Percentiles rank a stretch among this genome's conserved stretches.
Conservation (phyloP, 2,113 vertebrate species). For the Chionodraco myersi region DNA sequence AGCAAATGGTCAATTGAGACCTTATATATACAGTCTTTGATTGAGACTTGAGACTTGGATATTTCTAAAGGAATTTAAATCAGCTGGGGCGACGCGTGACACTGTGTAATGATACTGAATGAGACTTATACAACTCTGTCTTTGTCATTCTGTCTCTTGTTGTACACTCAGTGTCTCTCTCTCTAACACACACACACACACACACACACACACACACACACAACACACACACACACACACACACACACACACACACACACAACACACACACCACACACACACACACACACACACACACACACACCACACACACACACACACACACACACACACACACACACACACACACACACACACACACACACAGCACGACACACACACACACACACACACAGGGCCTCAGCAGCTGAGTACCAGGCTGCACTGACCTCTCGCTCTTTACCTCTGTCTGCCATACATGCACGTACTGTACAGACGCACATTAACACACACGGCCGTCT, state of each 20-base stretch:
- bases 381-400: conserved; percentile 33
- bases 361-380: conserved; percentile 17
- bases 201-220: conserved; percentile 1
- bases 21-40: too few relatives aligned
- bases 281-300: conserved; percentile 16
- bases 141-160: conserved; percentile 35
- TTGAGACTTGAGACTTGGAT: not conserved
- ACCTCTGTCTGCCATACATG: conserved; percentile 40
- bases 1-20: not conserved
- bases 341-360: conserved; percentile 28
- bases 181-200: not conserved
- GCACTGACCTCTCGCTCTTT: conserved; percentile 61
- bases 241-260: too few relatives aligned
- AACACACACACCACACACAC: conserved; percentile 2
- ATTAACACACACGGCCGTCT: conserved; percentile 63
- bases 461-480: conserved; percentile 38
- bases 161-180: conserved; percentile 7
- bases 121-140: conserved; percentile 8
- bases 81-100: conserved; percentile 18
- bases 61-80: conserved; percentile 13
- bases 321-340: too few relatives aligned
- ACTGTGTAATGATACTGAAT: conserved; percentile 19
- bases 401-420: conserved; percentile 68
- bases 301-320: conserved; percentile 16
- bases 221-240: not conserved